These are phyloP conservation scores for Sigmodon hispidus DNA, from an alignment of 2,113 vertebrate species.

Conservation along the genomic window DNA sequence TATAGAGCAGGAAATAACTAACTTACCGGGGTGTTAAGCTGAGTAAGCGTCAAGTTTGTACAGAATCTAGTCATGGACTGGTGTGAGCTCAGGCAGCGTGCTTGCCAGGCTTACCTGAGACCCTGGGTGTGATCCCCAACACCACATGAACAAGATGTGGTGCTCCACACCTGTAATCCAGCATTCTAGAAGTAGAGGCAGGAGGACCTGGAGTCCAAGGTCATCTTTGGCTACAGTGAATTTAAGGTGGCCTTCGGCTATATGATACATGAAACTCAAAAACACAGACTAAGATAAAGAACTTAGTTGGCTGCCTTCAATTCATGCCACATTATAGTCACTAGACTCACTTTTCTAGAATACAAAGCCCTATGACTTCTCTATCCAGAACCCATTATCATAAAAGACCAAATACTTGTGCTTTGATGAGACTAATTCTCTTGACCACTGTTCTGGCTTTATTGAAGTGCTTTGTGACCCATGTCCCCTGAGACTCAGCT, in stretches of 20 bases:
- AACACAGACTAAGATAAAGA: not conserved
- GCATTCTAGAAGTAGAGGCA: not conserved
- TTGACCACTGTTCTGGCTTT: not conserved
- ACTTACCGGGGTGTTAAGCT: not conserved
- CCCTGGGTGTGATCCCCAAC: not conserved
- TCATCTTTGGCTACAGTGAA: not conserved
- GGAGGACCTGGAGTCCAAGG: not conserved
- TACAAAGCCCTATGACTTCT: conserved; percentile 30
- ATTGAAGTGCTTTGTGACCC: not conserved
- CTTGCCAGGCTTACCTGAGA: not conserved
- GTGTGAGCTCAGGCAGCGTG: no score
- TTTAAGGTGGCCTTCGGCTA: not conserved
- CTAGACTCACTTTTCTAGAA: conserved; percentile 42
- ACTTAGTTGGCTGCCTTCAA: not conserved
- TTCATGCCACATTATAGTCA: conserved; percentile 4
- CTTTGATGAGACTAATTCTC: not conserved
- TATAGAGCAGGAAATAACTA: not conserved
- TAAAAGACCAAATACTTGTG: not conserved
- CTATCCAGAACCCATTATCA: conserved; percentile 3
- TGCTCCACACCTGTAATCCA: not conserved
- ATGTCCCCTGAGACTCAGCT: not conserved
- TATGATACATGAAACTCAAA: not conserved
- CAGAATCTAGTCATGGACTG: not conserved
- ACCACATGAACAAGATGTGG: not conserved
- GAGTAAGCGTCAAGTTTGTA: not conserved